Base-by-base conservation (phyloP, 2,888 invertebrate species). In the Sylvicola fuscatus region DNA sequence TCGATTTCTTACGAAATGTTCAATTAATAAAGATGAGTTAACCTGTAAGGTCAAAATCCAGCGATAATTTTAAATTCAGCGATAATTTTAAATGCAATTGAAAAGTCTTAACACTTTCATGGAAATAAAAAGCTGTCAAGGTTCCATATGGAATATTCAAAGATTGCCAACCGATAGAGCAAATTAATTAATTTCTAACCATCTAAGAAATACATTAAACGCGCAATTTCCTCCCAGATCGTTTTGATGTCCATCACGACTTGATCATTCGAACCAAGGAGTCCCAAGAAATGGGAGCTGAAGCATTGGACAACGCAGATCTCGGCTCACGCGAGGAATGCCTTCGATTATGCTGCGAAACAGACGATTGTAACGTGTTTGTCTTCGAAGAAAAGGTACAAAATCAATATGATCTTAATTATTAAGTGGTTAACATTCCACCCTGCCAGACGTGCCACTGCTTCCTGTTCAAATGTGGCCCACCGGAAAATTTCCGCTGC, bases 241-340 rank as follows among this genome's bases (percentile, higher is more conserved):
- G 53, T 49, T 89, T 87, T 56, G 82, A 83, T 58, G 71, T 89
- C 43, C 83, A 83, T 58, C 70, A 69, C 48, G 82, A 86, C 58
- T 86, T 84, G 54, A 90, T 90, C 48, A 90, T 90, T 50, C 69
- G 84, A 49, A 86, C 87, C 2, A 79, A 83, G 50, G 89, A 89
- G 56, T 89, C 89, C 1, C 72, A 76, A 49, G 74, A 75, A 35
- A 74, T 86, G 69, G 89, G 90, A 36, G 90, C 89, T 36, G 78
- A 79, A 51, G 89, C 82, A 60, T 62, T 90, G 33, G 83, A 80
- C 51, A 86, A 84, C 54, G 70, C 80, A 42, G 84, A 86, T 55
- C 65, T 87, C 49, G 74, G 77, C 45, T 70, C 79, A 36, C 69
- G 80, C 44, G 70, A 74, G 46, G 84, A 87, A 53, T 90, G 90